phyloP scores from a whole-genome alignment of 2,113 vertebrate species.

The Crotalus tigris region DNA sequence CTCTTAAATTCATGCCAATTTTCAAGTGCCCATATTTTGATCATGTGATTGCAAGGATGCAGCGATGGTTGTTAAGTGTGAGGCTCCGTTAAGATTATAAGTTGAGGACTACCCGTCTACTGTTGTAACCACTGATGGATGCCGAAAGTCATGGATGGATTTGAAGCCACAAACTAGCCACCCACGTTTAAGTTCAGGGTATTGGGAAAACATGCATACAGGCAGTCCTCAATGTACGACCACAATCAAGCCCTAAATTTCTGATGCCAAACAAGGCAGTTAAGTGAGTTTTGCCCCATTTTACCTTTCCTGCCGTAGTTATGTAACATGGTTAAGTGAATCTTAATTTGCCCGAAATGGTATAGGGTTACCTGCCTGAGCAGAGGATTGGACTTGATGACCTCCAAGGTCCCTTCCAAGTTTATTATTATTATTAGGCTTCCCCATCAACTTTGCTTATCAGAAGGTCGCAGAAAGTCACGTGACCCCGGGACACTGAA shows the following conservation, averaged over 20 bases:
- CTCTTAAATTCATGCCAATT: neutral
- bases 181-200: neutral
- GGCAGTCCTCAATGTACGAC: neutral
- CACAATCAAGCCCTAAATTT: neutral
- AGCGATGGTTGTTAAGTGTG: neutral
- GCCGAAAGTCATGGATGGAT: neutral
- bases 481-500: neutral
- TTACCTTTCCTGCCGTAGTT: neutral
- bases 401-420: no score
- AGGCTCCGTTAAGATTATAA: neutral
- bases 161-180: neutral
- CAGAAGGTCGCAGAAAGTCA: no score
- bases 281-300: neutral
- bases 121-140: neutral
- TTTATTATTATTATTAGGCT: no score
- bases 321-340: neutral
- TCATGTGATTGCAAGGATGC: neutral
- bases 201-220: neutral
- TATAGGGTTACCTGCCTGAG: no score
- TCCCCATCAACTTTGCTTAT: no score
- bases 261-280: neutral
- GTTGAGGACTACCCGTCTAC: no score
- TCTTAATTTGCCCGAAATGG: no score
- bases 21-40: neutral
- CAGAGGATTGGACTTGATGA: no score